Evolutionary conservation across 2,888 invertebrate genomes (phyloP), one percentile per base, ranked within the genome.

Genomic region (Eudasyphora cyanicolor): DNA sequence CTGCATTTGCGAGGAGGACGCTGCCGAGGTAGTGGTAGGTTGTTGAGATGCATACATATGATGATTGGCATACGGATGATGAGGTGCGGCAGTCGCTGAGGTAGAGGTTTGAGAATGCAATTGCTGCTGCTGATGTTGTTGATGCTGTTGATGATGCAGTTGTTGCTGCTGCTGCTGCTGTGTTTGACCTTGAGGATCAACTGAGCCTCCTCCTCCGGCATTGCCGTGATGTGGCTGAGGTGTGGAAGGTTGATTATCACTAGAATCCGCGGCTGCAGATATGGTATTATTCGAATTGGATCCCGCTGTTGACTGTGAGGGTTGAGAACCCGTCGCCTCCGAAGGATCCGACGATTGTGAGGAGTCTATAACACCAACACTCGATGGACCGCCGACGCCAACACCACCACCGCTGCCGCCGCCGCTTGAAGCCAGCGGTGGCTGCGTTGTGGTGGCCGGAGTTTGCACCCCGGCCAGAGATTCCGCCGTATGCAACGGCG

Each of bases 241-340:
- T 84, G 90, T 92, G 83, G 90, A 92, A 87, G 92, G 91, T 82
- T 92, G 92, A 89, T 92, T 92, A 91, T 96, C 96, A 88, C 95
- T 95, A 78, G 96, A 95, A 91, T 96, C 96, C 76, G 96, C 95
- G 45, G 96, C 94, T 12, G 95, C 95, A 87, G 95, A 94, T 88
- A 95, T 93, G 71, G 95, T 93, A 35, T 84, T 86, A 38, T 75
- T 89, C 64, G 86, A 86, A 84, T 86, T 85, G 7, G 84, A n/a
- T n/a, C n/a, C 83, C 10, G 21, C 32, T 86, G 76, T 84, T 85
- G 82, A 79, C 76, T 45, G 73, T 64, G 17, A 27, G 81, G 70
- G 54, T 35, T 17, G 3, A n/a, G n/a, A 85, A 2, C 62, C 64
- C 62, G 32, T 45, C 14, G 1, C 21, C 21, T 35, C 70, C 19